phyloP scores from a whole-genome alignment of 2,113 vertebrate genomes.

The Brevimyrus niger region DNA sequence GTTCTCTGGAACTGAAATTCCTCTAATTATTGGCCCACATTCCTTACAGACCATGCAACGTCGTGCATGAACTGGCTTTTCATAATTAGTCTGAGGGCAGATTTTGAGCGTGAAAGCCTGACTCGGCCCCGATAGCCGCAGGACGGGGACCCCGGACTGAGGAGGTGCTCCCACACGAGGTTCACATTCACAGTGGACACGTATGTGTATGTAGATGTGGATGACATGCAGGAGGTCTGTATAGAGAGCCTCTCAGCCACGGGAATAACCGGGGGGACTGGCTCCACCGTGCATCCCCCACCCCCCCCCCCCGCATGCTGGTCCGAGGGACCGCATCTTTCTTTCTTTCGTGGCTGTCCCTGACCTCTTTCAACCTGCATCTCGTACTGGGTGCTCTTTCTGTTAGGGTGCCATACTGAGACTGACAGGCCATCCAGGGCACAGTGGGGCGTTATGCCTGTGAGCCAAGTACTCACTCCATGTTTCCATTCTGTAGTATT shows the following conservation, averaged over 20 bases:
- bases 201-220: slow-evolving; percentile 12
- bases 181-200: background rate
- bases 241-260: background rate
- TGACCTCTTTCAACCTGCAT: background rate
- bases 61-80: background rate
- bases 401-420: background rate
- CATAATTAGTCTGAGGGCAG: background rate
- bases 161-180: background rate
- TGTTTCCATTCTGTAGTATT: background rate
- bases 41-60: background rate
- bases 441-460: slow-evolving; percentile 37
- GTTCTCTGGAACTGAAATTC: background rate
- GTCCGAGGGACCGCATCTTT: background rate
- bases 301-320: slow-evolving; percentile 18
- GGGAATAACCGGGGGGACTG: slow-evolving; percentile 4
- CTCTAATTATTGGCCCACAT: background rate
- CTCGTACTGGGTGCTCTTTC: background rate
- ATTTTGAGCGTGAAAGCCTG: background rate
- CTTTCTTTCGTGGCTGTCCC: background rate
- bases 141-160: background rate
- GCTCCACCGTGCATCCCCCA: slow-evolving; percentile 1
- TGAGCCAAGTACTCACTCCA: slow-evolving; percentile 17
- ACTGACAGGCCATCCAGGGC: slow-evolving; percentile 42
- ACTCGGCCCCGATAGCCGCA: background rate
- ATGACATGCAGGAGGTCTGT: slow-evolving; percentile 15